These are phyloP conservation scores for Neofelis nebulosa DNA, from an alignment of 2,113 vertebrate genomes.

Conservation along the genomic window DNA sequence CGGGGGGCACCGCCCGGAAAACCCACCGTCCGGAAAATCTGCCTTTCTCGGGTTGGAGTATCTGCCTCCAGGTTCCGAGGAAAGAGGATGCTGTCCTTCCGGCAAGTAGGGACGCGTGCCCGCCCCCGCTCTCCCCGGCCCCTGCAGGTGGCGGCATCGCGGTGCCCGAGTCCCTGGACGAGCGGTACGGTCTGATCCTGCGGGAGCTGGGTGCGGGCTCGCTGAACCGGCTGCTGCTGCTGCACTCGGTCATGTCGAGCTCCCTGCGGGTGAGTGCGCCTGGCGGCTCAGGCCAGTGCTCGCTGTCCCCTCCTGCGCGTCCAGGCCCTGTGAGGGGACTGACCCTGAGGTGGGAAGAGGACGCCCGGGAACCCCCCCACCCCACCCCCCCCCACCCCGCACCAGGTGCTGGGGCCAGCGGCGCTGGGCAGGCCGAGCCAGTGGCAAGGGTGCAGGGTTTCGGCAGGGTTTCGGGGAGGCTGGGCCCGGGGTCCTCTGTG, in stretches of 20 bases:
- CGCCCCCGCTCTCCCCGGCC: neutral
- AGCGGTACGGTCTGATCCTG: conserved; percentile 64
- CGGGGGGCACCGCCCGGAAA: no score
- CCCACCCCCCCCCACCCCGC: rapidly evolving
- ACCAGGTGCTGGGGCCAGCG: neutral
- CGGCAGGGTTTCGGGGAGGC: neutral
- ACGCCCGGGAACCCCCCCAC: no score
- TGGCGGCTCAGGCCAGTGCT: rapidly evolving
- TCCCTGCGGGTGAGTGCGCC: conserved; percentile 68
- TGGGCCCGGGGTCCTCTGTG: neutral
- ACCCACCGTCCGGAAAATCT: neutral
- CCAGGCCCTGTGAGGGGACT: neutral
- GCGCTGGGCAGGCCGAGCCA: rapidly evolving
- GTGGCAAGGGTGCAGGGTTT: neutral
- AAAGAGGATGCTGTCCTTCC: neutral
- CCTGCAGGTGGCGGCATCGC: conserved; percentile 74
- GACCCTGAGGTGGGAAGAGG: neutral
- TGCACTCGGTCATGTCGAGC: conserved; percentile 69
- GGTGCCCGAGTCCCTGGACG: conserved; percentile 64
- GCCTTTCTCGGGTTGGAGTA: neutral
- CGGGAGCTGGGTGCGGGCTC: conserved; percentile 74
- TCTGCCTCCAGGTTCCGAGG: neutral
- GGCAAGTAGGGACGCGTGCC: neutral
- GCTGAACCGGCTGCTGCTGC: conserved; percentile 71
- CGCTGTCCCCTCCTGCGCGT: neutral